phyloP scores from a whole-genome alignment of 2,797 vertebrate genomes.

The Hydrocynus forskahlii region DNA sequence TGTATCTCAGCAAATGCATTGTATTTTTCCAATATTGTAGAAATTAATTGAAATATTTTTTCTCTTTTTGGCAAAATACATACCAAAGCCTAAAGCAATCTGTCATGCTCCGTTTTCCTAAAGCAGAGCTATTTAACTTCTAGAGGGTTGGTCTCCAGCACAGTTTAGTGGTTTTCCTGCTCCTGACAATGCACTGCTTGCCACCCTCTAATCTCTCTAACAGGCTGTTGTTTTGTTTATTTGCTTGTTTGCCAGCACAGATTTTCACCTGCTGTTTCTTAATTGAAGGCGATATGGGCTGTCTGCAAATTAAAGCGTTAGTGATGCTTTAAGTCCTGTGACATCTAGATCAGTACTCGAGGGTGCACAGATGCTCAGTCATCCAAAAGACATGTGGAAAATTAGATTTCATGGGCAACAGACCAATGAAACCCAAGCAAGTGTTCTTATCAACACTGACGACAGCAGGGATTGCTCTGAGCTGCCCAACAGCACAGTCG shows the following conservation, averaged over 20 bases:
- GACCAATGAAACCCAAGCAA: not conserved
- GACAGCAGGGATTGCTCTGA: conserved; percentile 8
- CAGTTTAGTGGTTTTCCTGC: no score
- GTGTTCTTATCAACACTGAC: conserved; percentile 13
- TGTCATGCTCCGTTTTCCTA: no score
- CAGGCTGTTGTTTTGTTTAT: not conserved
- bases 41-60: no score
- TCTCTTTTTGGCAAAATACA: no score
- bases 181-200: not conserved
- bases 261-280: conserved; percentile 1
- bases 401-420: not conserved
- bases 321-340: not conserved
- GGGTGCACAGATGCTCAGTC: conserved; percentile 12
- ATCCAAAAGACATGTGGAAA: not conserved
- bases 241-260: not conserved
- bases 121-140: no score
- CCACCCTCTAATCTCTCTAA: not conserved
- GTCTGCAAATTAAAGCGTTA: not conserved
- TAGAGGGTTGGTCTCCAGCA: no score
- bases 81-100: no score
- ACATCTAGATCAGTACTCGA: conserved; percentile 17
- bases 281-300: not conserved
- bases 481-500: not conserved
- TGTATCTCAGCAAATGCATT: no score
- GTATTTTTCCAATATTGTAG: no score